Conservation (phyloP, 2,888 invertebrate genomes). For the Nomada hirtipes region DNA sequence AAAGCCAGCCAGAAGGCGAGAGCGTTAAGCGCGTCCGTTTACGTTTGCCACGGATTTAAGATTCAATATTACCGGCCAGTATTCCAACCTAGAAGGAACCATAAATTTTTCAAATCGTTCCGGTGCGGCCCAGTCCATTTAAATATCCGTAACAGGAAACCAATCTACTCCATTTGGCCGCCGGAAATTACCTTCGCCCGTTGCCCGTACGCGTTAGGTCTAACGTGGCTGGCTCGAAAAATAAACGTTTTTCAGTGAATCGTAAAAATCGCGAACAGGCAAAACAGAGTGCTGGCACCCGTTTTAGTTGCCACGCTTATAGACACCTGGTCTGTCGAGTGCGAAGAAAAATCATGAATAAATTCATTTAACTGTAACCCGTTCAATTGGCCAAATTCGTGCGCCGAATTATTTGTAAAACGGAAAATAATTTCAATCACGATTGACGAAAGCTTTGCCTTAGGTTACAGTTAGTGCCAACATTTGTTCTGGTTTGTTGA, state of each 20-base stretch:
- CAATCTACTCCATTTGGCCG: conserved; percentile 73
- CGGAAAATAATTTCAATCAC: too few relatives aligned
- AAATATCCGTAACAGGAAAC: conserved; percentile 76
- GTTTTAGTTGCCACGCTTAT: not conserved
- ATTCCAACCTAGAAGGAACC: conserved; percentile 52
- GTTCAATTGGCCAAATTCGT: too few relatives aligned
- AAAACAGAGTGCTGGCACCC: conserved; percentile 16
- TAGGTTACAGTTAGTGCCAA: not conserved
- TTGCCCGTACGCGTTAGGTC: conserved; percentile 66
- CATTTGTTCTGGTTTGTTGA: not conserved
- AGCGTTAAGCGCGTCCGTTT: not conserved
- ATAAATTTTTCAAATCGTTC: conserved; percentile 69
- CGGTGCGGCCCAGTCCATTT: conserved; percentile 67
- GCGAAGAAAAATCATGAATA: not conserved
- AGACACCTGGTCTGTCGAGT: not conserved
- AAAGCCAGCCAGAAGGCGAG: not conserved
- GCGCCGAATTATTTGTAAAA: too few relatives aligned
- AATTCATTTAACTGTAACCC: not conserved
- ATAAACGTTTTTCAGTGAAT: conserved; percentile 42
- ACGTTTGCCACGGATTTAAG: conserved; percentile 52
- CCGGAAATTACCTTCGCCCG: conserved; percentile 76
- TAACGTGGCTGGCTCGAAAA: conserved; percentile 63
- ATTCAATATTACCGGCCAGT: conserved; percentile 57
- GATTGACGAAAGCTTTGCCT: not conserved
- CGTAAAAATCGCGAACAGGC: conserved; percentile 35